Base-by-base conservation (phyloP, 2,113 vertebrate species). In the Limnothrissa miodon region DNA sequence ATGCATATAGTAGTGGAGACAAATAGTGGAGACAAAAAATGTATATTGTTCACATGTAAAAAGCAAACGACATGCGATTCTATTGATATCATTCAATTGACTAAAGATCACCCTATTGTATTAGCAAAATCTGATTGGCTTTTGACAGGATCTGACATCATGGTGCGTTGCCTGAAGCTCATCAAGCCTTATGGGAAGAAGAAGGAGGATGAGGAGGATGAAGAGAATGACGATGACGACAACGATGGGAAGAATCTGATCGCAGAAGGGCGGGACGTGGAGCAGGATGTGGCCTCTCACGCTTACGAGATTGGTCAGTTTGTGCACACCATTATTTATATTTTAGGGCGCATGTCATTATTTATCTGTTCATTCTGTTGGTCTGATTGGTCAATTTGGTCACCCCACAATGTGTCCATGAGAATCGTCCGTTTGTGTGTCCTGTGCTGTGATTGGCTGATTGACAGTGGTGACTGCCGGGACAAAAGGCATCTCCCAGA, bases 241-340 rank as follows among this genome's bases (percentile, higher is more conserved):
- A 19, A 74, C 0, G 89, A 33, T 46, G 94, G 91, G 70, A 94
- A 92, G 87, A 85, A 13, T 0, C 81, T 92, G 15, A 92, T 93
- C 7, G 89, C 92, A 0, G 92, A 95, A 84, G 95, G 97, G 45
- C 93, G 96, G 2, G 91, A 97, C 85, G 96, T 94, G 7, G 97
- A 99, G 92, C 94, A 90, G 13, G 98, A 99, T 79, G 87, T 97
- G 85, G 91, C 99, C 66, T 93, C 96, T 0, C 97, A 99, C 90
- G 96, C 97, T 45, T 99, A 98, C n/a, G 93, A 96, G 39, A 93
- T 97, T 78, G 95, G 98, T 99, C 92, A 45, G 96, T 95, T 78
- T 53, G 59, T 25, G 23, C 51, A 23, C 21, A 6, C 42, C 42
- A 42, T 42, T 42, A 42, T 42, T 42, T 42, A 42, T 42, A n/a